These are phyloP conservation scores for Papilio protenor DNA, from an alignment of 2,888 invertebrate genomes.

Conservation along the genomic window DNA sequence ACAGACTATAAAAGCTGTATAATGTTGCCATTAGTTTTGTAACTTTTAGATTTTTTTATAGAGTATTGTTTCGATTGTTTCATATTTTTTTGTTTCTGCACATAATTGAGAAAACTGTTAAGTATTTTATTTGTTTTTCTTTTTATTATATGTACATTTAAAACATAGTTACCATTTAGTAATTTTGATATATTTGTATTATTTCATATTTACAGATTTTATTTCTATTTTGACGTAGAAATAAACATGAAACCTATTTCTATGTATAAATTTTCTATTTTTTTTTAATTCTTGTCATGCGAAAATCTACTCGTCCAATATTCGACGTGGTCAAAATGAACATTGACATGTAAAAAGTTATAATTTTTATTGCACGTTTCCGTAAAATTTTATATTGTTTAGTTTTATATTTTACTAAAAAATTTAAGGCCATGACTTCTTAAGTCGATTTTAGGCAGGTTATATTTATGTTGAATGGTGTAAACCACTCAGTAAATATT, in stretches of 20 bases:
- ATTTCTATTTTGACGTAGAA: constrained; percentile 46
- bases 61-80: constrained; percentile 42
- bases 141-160: constrained; percentile 48
- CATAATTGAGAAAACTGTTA: constrained; percentile 43
- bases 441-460: background rate
- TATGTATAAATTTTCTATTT: constrained; percentile 18
- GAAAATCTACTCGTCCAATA: constrained; percentile 30
- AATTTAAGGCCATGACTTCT: constrained; percentile 11
- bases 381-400: constrained; percentile 9
- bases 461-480: constrained; percentile 8
- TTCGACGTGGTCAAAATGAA: background rate
- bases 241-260: constrained; percentile 34
- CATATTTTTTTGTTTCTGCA: constrained; percentile 42
- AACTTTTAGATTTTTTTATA: constrained; percentile 28
- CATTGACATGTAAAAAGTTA: background rate
- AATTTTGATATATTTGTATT: constrained; percentile 49
- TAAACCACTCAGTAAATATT: constrained; percentile 3
- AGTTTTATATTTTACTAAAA: constrained; percentile 17
- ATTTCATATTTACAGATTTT: constrained; percentile 40
- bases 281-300: constrained; percentile 35
- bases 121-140: constrained; percentile 53
- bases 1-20: constrained; percentile 38
- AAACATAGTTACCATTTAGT: constrained; percentile 54
- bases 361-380: constrained; percentile 13
- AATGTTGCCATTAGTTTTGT: constrained; percentile 46